These are phyloP conservation scores for Hoplostethus mediterraneus DNA, from an alignment of 2,797 vertebrate genomes.

Conservation along the genomic window DNA sequence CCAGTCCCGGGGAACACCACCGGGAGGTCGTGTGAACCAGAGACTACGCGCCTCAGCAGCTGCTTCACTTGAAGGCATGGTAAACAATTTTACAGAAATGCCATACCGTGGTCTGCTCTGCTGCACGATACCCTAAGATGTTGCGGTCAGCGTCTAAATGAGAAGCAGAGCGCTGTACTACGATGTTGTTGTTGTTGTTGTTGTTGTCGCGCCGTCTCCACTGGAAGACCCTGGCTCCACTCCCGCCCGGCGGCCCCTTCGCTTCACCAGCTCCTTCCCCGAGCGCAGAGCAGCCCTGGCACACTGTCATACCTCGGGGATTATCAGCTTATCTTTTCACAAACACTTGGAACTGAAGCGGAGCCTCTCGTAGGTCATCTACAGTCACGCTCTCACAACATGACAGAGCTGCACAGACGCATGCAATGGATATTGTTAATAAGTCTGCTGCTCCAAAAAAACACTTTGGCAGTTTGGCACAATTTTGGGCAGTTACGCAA, in stretches of 20 bases:
- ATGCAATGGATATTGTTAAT: constrained; percentile 2
- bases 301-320: constrained; percentile 71
- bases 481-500: not conserved
- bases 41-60: constrained; percentile 56
- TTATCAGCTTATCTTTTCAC: constrained; percentile 78
- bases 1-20: constrained; percentile 31
- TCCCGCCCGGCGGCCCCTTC: constrained; percentile 7
- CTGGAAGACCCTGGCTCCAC: constrained; percentile 32
- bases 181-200: constrained; percentile 22
- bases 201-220: constrained; percentile 52
- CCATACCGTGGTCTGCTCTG: constrained; percentile 8
- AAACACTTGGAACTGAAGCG: constrained; percentile 58
- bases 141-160: constrained; percentile 15
- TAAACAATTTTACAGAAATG: constrained; percentile 26
- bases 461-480: not conserved
- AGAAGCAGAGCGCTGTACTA: constrained; percentile 15
- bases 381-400: constrained; percentile 30
- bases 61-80: constrained; percentile 38
- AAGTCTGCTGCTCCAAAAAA: not conserved
- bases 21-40: not conserved
- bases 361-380: constrained; percentile 52
- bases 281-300: constrained; percentile 44
- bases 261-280: constrained; percentile 40
- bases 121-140: constrained; percentile 7
- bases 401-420: constrained; percentile 27